phyloP scores from a whole-genome alignment of 2,888 invertebrate species.

The Brachyopa scutellaris region DNA sequence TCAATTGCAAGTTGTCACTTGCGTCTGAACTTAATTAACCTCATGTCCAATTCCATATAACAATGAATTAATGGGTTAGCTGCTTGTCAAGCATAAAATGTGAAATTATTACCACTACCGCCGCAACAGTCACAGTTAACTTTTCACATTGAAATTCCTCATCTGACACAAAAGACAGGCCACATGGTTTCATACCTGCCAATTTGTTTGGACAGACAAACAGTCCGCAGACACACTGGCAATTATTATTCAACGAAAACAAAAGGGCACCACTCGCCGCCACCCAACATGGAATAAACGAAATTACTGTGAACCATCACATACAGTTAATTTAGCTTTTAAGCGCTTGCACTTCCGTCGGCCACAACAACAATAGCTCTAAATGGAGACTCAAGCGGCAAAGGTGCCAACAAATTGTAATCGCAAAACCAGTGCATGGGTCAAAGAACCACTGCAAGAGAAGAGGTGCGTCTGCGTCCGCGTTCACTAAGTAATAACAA shows the following conservation, averaged over 20 bases:
- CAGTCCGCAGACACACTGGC: neutral
- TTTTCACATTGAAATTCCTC: constrained; percentile 23
- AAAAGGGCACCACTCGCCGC: constrained; percentile 27
- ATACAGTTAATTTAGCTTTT: constrained; percentile 50
- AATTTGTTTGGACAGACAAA: neutral
- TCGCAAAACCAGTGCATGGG: constrained; percentile 20
- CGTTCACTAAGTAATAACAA: constrained; percentile 37
- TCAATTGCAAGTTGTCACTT: too few relatives aligned
- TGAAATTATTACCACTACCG: neutral
- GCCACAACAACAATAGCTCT: neutral
- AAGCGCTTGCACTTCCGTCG: constrained; percentile 46
- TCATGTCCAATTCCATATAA: too few relatives aligned
- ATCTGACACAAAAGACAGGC: neutral
- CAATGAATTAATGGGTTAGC: neutral
- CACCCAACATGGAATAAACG: constrained; percentile 17
- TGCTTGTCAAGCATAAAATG: neutral
- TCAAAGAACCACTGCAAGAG: constrained; percentile 33
- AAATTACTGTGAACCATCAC: constrained; percentile 41
- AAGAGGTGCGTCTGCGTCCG: too few relatives aligned
- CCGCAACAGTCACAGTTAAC: neutral
- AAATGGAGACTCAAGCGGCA: constrained; percentile 38
- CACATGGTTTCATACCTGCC: neutral
- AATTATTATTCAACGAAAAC: constrained; percentile 36
- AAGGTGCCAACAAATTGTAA: constrained; percentile 35
- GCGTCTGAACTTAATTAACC: too few relatives aligned